Percentiles rank a stretch among this genome's conserved stretches.
Conservation (phyloP, 2,888 invertebrate species). For the Plusia festucae region DNA sequence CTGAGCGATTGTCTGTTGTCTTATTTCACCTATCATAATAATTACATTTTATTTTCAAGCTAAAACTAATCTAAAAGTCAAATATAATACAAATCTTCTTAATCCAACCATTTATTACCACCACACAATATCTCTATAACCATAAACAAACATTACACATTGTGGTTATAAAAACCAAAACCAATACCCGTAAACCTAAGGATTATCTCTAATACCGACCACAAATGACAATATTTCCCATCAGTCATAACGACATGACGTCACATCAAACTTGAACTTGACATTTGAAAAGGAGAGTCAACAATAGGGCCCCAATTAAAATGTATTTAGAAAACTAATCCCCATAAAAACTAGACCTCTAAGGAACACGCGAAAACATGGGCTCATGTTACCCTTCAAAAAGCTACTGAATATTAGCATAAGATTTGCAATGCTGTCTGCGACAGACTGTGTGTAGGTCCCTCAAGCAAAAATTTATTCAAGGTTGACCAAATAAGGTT, state of each 20-base stretch:
- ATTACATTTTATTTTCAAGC: too few species aligned
- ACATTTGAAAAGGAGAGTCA: conserved; percentile 53
- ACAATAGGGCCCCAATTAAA: conserved; percentile 80
- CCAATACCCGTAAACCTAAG: conserved; percentile 46
- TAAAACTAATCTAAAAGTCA: not conserved
- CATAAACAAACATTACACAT: conserved; percentile 24
- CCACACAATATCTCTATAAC: not conserved
- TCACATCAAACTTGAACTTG: conserved; percentile 63
- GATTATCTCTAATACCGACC: conserved; percentile 59
- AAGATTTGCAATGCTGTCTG: conserved; percentile 37
- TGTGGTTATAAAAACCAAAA: conserved; percentile 17
- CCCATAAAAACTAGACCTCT: conserved; percentile 58
- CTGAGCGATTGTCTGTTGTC: not conserved
- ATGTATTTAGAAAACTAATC: conserved; percentile 79
- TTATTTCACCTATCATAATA: not conserved
- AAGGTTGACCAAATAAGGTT: not conserved
- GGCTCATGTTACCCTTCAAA: conserved; percentile 48
- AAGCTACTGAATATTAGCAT: conserved; percentile 54
- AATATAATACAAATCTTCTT: not conserved
- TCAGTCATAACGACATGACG: conserved; percentile 67
- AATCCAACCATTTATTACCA: not conserved
- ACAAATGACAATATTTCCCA: conserved; percentile 66
- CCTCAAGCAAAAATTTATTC: conserved; percentile 17
- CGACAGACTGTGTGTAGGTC: not conserved
- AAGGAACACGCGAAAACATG: conserved; percentile 40